A percentile compares a stretch with the other conserved stretches of the same genome.
Evolutionary conservation across 92 coral and sea anemone species (phyloP).

Genomic region (Parazoanthus swiftii): DNA sequence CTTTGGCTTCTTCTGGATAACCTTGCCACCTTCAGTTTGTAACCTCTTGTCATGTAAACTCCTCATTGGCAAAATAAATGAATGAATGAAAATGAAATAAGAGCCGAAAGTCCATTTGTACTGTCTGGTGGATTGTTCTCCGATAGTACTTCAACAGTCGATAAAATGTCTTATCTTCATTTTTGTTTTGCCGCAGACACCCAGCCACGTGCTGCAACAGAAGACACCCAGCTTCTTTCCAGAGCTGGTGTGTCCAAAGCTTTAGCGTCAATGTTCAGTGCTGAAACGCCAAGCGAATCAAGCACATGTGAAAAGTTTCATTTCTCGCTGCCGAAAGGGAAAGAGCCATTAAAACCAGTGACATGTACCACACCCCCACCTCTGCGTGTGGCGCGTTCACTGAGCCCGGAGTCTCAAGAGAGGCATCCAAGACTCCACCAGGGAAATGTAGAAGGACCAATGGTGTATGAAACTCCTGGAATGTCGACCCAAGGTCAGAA

Average conservation of each 20-base stretch:
- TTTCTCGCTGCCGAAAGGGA: conserved; percentile 76
- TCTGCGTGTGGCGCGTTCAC: conserved; percentile 37
- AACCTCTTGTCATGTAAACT: no score
- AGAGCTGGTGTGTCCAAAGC: conserved; percentile 44
- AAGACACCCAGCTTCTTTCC: conserved; percentile 5
- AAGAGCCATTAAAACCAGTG: conserved; percentile 68
- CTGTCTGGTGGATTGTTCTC: no score
- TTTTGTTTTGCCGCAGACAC: not conserved
- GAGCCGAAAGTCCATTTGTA: no score
- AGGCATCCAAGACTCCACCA: conserved; percentile 31
- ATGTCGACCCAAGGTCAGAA: conserved; percentile 74
- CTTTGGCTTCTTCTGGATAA: no score
- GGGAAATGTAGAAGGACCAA: conserved; percentile 38
- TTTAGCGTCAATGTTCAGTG: conserved; percentile 54
- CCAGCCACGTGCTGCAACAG: conserved; percentile 5
- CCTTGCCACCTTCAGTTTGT: no score
- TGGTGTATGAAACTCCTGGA: conserved; percentile 70
- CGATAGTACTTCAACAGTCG: no score
- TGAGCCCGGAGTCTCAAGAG: conserved; percentile 54
- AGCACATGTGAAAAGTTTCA: conserved; percentile 64
- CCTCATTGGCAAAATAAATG: no score
- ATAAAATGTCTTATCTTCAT: not conserved
- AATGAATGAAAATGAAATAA: no score
- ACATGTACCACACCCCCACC: conserved; percentile 82
- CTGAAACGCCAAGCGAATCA: conserved; percentile 82